Conservation (phyloP, 2,113 vertebrate species). For the Xerus inauris region DNA sequence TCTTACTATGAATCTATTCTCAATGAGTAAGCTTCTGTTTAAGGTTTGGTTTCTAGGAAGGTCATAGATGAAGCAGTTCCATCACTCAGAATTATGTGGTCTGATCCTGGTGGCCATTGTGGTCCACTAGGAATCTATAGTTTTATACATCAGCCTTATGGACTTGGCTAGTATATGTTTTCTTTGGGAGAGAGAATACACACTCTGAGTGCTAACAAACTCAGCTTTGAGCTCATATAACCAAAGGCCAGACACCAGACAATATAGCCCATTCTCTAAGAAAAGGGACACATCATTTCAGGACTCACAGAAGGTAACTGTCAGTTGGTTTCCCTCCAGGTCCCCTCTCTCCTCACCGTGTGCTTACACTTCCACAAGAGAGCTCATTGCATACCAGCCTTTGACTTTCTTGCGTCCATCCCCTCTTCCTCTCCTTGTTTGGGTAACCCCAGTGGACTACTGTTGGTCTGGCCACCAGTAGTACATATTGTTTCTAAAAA, state of each 20-base stretch:
- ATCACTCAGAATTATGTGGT: not conserved
- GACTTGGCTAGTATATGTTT: not conserved
- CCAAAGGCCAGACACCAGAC: not conserved
- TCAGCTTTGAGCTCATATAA: not conserved
- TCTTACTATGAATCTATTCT: not conserved
- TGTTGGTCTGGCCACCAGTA: not conserved
- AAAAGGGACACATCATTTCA: not conserved
- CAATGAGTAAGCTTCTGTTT: not conserved
- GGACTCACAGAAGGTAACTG: not conserved
- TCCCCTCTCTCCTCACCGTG: accelerated
- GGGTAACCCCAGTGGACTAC: not conserved
- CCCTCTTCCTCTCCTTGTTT: not conserved
- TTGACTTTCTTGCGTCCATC: not conserved
- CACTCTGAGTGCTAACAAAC: not conserved
- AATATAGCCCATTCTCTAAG: not conserved
- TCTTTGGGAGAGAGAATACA: not conserved
- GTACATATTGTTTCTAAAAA: not conserved
- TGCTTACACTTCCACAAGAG: not conserved
- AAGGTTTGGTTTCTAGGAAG: not conserved
- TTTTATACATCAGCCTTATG: not conserved
- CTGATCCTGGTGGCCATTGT: not conserved
- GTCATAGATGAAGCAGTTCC: not conserved
- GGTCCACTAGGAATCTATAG: not conserved
- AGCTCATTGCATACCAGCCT: accelerated
- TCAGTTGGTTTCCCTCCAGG: not conserved